Base-by-base conservation (phyloP, 2,797 vertebrate genomes). In the Crenichthys baileyi region DNA sequence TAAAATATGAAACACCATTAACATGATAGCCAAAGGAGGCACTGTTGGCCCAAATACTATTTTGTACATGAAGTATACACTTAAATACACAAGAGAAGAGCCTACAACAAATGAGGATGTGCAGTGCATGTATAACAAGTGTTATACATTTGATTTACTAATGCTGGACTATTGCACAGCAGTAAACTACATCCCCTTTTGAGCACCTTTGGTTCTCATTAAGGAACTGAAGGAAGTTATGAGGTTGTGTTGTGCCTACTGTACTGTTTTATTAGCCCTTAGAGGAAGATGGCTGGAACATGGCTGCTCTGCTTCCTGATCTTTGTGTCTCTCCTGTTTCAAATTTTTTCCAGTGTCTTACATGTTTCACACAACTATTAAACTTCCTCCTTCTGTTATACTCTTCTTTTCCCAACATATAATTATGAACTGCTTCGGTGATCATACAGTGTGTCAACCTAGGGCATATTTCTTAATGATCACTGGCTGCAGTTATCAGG, bases 401-500 rank as follows among this genome's bases (percentile, higher is more conserved):
- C 53, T 29, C 60, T 44, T 71, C 76, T n/a, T 63, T 70, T 53
- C 63, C 41, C 46, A 41, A 83, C 76, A 44, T 26, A 78, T 84
- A 71, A 84, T 79, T 78, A 36, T 4, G 16, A 13, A 68, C 73
- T 16, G 53, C 70, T 73, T 67, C 46, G 24, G 73, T 70, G 72
- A 80, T 79, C 73, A 48, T 60, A 29, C 72, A 60, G n/a, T 61
- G 58, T 80, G 85, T 89, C 85, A 82, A 79, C 67, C 70, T 1
- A 4, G 67, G 82, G 22, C 70, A 48, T 78, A 22, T 70, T 70
- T 50, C 48, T 81, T 85, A 91, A 90, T 70, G 88, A 92, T 88
- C 58, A 75, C 77, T 48, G 22, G 58, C 51, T 81, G 77, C 83
- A 93, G 91, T 88, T 89, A 92, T 87, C 80, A 83, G 76, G 48